Evolutionary conservation across 2,113 vertebrate genomes (phyloP), one percentile per base, ranked within the genome.

Genomic region (Hemicordylus capensis): DNA sequence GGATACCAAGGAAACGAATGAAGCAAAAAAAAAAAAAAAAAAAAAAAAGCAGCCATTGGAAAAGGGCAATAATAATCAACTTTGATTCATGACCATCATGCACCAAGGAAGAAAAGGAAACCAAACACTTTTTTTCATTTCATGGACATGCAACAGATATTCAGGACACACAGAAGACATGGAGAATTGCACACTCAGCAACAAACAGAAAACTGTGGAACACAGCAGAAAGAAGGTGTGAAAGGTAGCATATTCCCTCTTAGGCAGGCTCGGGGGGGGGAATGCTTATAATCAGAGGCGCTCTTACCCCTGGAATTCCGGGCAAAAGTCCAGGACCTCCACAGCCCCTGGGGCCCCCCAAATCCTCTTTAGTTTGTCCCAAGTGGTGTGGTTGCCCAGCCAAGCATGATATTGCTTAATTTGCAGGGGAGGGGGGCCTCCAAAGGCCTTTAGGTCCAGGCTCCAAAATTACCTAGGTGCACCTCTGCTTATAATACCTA

Each of bases 191-290:
- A 95, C 87, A 92, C 72, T 89, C 88, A 89, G 92, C 26, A 34
- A 95, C 90, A 93, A 86, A 93, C 54, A 89, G 54, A 63, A 84
- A 94, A 93, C 59, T 85, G 31, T 84, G 89, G 91, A 70, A 95
- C 78, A 93, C 44, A 80, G 48, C 26, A 91, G 90, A 26, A 88
- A 82, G 77, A 87, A 92, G 92, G 78, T 93, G 74, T 80, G 84
- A 93, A 91, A 80, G 94, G 85, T 80, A 92, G 93, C 87, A 89
- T 95, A 94, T 90, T 95, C 88, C 91, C 81, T 90, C 86, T 90
- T 82, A 92, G 78, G 90, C 85, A 93, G 89, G 76, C 37, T 85
- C 44, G 77, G 72, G 14, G 77, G 72, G 14, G 76, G 28, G 12
- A 31, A 87, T 2, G 7, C 85, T 89, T 37, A n/a, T n/a, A n/a